Percentiles rank a stretch among this genome's conserved stretches.
These are phyloP conservation scores for Oxyruncus cristatus DNA, from an alignment of 2,113 vertebrate genomes.

Conservation along the genomic window DNA sequence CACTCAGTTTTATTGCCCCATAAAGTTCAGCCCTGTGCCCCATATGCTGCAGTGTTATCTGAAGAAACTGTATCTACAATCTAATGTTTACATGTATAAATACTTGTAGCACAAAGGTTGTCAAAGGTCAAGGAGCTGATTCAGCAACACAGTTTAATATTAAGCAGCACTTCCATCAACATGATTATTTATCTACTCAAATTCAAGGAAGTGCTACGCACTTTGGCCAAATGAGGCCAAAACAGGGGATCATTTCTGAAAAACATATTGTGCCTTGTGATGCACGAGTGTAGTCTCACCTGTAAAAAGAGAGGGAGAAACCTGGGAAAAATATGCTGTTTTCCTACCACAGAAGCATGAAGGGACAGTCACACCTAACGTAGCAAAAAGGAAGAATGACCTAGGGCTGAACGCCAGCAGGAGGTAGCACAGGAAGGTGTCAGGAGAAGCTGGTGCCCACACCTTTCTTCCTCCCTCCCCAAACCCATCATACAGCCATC, in stretches of 20 bases:
- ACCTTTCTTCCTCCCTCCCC: not conserved
- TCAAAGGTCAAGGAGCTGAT: not conserved
- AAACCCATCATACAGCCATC: not conserved
- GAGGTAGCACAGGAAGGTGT: not conserved
- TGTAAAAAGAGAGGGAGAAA: not conserved
- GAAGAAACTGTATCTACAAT: not conserved
- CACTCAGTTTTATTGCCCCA: not conserved
- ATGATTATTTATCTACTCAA: not conserved
- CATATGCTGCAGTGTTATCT: not conserved
- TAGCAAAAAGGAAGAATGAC: not conserved
- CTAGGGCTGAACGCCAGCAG: fast-evolving
- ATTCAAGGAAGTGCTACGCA: not conserved
- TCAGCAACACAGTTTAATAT: conserved; percentile 8
- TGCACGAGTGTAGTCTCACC: not conserved
- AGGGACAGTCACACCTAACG: not conserved
- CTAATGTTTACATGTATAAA: not conserved
- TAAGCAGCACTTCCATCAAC: not conserved
- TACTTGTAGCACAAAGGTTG: not conserved
- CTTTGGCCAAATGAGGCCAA: not conserved
- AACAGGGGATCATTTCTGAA: not conserved
- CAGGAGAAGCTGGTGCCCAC: not conserved
- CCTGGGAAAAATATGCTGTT: not conserved
- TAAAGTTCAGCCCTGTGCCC: not conserved
- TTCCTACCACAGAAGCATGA: not conserved
- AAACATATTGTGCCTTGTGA: not conserved